Percentiles rank a stretch among this genome's conserved stretches.
Evolutionary conservation across 2,888 invertebrate species (phyloP).

Genomic region (Arrhopalites spinosus): DNA sequence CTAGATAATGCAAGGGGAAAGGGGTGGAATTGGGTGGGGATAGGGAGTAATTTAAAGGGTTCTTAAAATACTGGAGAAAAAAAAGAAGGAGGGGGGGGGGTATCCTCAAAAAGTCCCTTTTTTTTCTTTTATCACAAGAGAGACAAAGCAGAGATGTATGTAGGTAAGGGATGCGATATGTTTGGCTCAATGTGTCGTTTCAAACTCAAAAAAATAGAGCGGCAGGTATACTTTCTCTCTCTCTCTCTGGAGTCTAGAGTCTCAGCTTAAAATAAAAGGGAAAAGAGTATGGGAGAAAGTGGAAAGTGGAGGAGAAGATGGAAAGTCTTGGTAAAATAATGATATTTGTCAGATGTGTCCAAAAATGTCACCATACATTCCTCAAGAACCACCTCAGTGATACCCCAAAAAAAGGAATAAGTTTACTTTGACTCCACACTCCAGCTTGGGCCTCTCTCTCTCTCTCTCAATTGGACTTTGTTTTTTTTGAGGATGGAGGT

Average conservation of each 20-base stretch:
- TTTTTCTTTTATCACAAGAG: conserved; percentile 9
- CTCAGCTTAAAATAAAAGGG: neutral
- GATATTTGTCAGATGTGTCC: neutral
- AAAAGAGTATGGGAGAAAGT: neutral
- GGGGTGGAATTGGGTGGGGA: too few species aligned
- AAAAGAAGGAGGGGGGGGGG: neutral
- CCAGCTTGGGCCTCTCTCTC: too few species aligned
- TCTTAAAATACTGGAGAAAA: conserved; percentile 16
- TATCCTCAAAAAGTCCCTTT: neutral
- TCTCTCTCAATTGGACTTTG: too few species aligned
- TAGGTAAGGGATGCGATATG: neutral
- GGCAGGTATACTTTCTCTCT: neutral
- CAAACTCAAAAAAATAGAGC: neutral
- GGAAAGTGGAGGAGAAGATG: neutral
- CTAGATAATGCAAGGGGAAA: conserved; percentile 18
- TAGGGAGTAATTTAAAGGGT: conserved; percentile 21
- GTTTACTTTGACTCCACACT: too few species aligned
- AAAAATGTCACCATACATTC: neutral
- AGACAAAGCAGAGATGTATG: neutral
- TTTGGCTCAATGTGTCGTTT: neutral
- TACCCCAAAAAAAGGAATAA: too few species aligned
- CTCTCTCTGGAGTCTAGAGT: neutral
- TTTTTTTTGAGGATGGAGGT: too few species aligned
- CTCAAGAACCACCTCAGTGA: conserved; percentile 1
- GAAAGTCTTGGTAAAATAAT: conserved; percentile 9